Percentiles rank a stretch among this genome's conserved stretches.
These are phyloP conservation scores for Leptinotarsa lineolata DNA, from an alignment of 1,140 invertebrate genomes.

Conservation along the genomic window DNA sequence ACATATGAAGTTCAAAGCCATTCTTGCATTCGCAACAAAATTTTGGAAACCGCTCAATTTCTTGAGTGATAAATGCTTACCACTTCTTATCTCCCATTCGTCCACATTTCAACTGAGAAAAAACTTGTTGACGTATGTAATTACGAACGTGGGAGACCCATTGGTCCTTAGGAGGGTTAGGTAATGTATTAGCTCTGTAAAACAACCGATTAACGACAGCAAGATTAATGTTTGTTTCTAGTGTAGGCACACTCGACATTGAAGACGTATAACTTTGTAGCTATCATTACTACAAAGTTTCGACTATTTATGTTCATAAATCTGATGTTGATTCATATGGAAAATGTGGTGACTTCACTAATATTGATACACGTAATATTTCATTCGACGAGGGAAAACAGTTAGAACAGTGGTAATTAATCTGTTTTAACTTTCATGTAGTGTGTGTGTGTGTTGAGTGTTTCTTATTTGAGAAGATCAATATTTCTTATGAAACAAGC, in stretches of 20 bases:
- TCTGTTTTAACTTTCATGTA: too few relatives aligned
- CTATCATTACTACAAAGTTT: neutral
- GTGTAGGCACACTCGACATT: neutral
- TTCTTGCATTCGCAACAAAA: neutral
- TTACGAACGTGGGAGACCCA: neutral
- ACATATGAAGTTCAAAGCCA: neutral
- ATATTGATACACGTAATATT: neutral
- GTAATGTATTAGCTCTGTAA: neutral
- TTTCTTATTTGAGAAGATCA: too few relatives aligned
- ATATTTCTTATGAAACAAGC: too few relatives aligned
- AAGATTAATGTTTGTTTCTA: neutral
- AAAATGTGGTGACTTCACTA: neutral
- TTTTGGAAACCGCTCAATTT: neutral
- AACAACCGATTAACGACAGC: neutral
- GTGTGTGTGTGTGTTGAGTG: too few relatives aligned
- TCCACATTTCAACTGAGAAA: neutral
- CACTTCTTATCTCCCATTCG: neutral
- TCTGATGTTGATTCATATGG: neutral
- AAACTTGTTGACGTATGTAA: constrained; percentile 2
- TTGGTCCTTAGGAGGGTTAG: neutral
- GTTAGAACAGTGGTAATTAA: too few relatives aligned
- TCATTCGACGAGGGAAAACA: too few relatives aligned
- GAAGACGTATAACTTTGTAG: neutral
- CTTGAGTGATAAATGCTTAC: neutral
- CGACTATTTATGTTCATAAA: neutral